Evolutionary conservation across 2,797 vertebrate genomes (phyloP).

Genomic region (Somateria mollissima): DNA sequence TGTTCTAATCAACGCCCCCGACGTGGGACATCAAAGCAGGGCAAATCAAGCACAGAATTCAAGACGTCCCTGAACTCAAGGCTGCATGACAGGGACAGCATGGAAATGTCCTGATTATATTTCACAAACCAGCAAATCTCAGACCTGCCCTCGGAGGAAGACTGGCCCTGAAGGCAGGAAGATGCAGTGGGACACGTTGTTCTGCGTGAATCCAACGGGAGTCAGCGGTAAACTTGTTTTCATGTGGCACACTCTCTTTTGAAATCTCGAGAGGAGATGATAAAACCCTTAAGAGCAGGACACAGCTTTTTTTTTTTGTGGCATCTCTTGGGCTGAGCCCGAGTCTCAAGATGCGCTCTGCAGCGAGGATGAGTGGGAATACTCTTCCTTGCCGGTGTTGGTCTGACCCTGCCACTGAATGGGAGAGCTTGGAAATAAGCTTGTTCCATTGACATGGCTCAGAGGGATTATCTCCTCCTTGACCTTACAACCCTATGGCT

Average conservation of each 20-base stretch:
- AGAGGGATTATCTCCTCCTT: slow-evolving; percentile 69
- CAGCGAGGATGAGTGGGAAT: background rate
- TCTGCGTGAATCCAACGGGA: background rate
- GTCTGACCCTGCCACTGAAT: slow-evolving; percentile 31
- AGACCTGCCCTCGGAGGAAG: background rate
- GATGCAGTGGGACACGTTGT: accelerated
- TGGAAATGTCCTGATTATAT: background rate
- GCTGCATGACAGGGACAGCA: background rate
- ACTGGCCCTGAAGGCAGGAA: slow-evolving; percentile 11
- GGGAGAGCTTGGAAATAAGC: slow-evolving; percentile 49
- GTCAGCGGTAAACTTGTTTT: background rate
- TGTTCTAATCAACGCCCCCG: background rate
- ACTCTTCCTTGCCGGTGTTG: background rate
- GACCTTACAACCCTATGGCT: slow-evolving; percentile 68
- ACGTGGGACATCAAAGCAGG: background rate
- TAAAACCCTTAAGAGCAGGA: background rate
- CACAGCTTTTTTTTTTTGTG: background rate
- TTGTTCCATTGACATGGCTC: slow-evolving; percentile 59
- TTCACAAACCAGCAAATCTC: slow-evolving; percentile 34
- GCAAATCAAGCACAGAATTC: slow-evolving; percentile 19
- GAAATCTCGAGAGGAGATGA: background rate
- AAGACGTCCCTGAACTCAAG: slow-evolving; percentile 20
- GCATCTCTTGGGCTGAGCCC: background rate
- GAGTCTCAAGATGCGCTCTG: background rate
- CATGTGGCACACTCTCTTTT: background rate